These are phyloP conservation scores for Entomobrya multifasciata DNA, from an alignment of 2,888 invertebrate genomes.

Conservation along the genomic window DNA sequence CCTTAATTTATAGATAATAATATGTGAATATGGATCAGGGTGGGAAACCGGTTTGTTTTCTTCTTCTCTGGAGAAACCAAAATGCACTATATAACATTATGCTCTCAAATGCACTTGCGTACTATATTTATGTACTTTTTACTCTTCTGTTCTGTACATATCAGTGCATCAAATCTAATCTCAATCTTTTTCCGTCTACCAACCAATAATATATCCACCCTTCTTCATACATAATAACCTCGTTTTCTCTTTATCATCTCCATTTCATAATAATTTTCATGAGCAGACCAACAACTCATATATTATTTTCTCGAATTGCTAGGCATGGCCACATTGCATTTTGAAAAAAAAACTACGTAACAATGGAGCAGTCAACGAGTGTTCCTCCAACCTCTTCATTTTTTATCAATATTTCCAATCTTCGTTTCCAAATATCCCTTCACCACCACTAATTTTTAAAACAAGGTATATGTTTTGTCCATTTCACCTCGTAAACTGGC, in stretches of 20 bases:
- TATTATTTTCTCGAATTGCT: no score
- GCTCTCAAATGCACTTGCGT: no score
- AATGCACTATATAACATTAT: constrained; percentile 47
- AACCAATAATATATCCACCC: constrained; percentile 44
- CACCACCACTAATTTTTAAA: constrained; percentile 36
- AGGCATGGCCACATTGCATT: no score
- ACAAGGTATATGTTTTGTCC: constrained; percentile 8
- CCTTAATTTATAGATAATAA: constrained; percentile 80
- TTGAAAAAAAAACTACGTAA: not conserved
- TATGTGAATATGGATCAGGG: constrained; percentile 75
- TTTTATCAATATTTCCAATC: constrained; percentile 32
- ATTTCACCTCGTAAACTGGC: constrained; percentile 10
- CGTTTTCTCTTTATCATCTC: constrained; percentile 40
- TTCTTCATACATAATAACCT: constrained; percentile 53
- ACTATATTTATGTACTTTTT: not conserved
- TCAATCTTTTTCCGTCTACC: constrained; percentile 16
- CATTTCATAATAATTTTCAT: constrained; percentile 43
- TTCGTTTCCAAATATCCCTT: not conserved
- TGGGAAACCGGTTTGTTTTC: constrained; percentile 78
- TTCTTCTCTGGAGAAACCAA: constrained; percentile 17
- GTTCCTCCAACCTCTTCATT: constrained; percentile 30
- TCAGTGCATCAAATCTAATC: constrained; percentile 37
- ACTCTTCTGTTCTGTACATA: constrained; percentile 21
- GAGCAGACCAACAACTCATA: constrained; percentile 14
- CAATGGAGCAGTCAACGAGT: not conserved